Percentiles rank a stretch among this genome's conserved stretches.
These are phyloP conservation scores for Drosophila gunungcola DNA, from an alignment of 1,140 invertebrate species.

Conservation along the genomic window DNA sequence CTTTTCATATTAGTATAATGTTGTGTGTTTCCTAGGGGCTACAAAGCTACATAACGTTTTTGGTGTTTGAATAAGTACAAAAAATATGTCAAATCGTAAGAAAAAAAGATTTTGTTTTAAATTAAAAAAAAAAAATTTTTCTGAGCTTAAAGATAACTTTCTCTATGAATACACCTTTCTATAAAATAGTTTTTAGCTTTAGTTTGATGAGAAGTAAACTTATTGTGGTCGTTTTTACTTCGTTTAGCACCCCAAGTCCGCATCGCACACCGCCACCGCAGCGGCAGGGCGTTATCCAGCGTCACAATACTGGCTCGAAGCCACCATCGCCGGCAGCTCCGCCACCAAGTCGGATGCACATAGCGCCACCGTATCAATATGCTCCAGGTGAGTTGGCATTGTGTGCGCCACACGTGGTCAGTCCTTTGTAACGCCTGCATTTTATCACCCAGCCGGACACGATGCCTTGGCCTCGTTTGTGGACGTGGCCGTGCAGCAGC, in stretches of 20 bases:
- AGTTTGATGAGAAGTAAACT: background rate
- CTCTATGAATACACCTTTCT: background rate
- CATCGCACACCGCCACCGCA: slow-evolving; percentile 87
- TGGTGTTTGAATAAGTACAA: too few relatives aligned
- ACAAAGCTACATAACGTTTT: too few relatives aligned
- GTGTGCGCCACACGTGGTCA: too few relatives aligned
- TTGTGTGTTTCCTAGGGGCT: too few relatives aligned
- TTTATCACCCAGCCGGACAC: slow-evolving; percentile 86
- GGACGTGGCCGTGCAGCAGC: slow-evolving; percentile 93
- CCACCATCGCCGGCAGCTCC: slow-evolving; percentile 84
- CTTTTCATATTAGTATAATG: too few relatives aligned
- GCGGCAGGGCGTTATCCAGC: slow-evolving; percentile 48
- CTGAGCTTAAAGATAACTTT: background rate
- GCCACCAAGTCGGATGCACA: slow-evolving; percentile 72
- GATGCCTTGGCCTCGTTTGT: slow-evolving; percentile 94
- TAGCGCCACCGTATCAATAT: slow-evolving; percentile 85
- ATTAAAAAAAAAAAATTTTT: too few relatives aligned
- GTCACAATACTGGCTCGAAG: slow-evolving; percentile 53
- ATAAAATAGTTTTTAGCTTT: background rate
- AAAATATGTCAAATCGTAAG: too few relatives aligned
- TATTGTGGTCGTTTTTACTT: background rate
- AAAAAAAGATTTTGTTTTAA: too few relatives aligned
- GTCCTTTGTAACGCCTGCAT: too few relatives aligned
- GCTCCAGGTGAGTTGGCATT: slow-evolving; percentile 84
- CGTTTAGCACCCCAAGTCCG: slow-evolving; percentile 85